These are phyloP conservation scores for Macrotrachela quadricornifera DNA, from an alignment of 1,140 invertebrate species.

Conservation along the genomic window DNA sequence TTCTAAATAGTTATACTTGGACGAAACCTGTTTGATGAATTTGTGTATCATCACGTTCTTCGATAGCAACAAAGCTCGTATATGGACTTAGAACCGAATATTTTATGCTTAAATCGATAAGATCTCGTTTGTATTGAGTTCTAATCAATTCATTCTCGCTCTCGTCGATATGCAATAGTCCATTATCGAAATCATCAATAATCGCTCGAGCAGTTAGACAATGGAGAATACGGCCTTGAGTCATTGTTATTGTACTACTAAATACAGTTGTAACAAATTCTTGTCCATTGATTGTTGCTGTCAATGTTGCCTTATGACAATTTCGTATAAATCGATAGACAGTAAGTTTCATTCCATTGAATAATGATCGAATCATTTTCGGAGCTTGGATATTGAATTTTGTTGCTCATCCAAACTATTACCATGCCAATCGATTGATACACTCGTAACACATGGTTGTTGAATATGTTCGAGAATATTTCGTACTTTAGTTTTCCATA, in stretches of 20 bases:
- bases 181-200: slow-evolving; percentile 28
- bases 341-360: slow-evolving; percentile 23
- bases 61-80: slow-evolving; percentile 29
- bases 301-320: slow-evolving; percentile 24
- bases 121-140: slow-evolving; percentile 13
- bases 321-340: slow-evolving; percentile 27
- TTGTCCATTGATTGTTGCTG: slow-evolving; percentile 19
- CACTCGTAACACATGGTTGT: slow-evolving; percentile 22
- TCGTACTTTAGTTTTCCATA: slow-evolving; percentile 23
- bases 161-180: slow-evolving; percentile 16
- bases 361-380: slow-evolving; percentile 19
- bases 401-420: slow-evolving; percentile 15
- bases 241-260: slow-evolving; percentile 21
- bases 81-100: slow-evolving; percentile 26
- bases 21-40: neutral
- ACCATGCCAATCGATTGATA: slow-evolving; percentile 19
- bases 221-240: slow-evolving; percentile 21
- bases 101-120: slow-evolving; percentile 26
- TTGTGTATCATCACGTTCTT: slow-evolving; percentile 22
- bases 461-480: slow-evolving; percentile 16
- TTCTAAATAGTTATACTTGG: neutral
- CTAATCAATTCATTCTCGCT: slow-evolving; percentile 20
- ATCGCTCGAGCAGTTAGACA: slow-evolving; percentile 22
- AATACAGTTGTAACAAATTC: slow-evolving; percentile 26
- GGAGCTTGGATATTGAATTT: slow-evolving; percentile 20